Evolutionary conservation across 2,888 invertebrate species (phyloP), one percentile per base, ranked within the genome.

Genomic region (Eilema depressum): DNA sequence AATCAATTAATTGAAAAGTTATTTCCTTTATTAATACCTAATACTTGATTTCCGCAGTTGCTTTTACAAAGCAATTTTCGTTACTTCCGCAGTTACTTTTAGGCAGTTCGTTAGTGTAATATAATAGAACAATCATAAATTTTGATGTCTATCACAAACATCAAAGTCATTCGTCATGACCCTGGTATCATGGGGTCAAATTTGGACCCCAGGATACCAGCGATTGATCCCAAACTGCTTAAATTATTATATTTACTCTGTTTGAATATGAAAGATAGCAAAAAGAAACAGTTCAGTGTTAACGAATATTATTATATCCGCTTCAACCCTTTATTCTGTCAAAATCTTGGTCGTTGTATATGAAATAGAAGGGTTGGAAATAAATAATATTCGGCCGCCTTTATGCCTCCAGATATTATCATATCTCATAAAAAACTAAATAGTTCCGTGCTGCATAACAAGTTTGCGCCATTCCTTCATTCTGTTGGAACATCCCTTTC

Each of bases 391-490:
- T 26, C 17, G 37, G 37, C 37, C 63, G 37, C 37, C 1, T 25
- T 23, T 25, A 20, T 37, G 4, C 69, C 63, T 2, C 28, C 23
- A 20, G 25, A 68, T 69, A 71, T 78, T 78, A 78, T 66, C 79
- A 71, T 69, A 76, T 76, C 76, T 75, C 76, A 76, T 79, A 79
- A 73, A 75, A 73, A 79, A 73, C 63, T 61, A 69, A 73, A 75
- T 73, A 73, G 76, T 69, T 70, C 63, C 28, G 20, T 59, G 69
- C 26, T 41, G 64, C 28, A 20, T 68, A 69, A 61, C 56, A 57
- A 69, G 37, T 60, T 75, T 30, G 28, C 63, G 12, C 12, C 23
- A 23, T 56, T 56, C 53, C 64, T 65, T 56, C 26, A 53, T 53
- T 65, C 53, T 30, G 56, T 3, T 23, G 53, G 56, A 56, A 56